Percentiles rank a stretch among this genome's conserved stretches.
phyloP scores from a whole-genome alignment of 2,797 vertebrate genomes.

The Setipinna tenuifilis region DNA sequence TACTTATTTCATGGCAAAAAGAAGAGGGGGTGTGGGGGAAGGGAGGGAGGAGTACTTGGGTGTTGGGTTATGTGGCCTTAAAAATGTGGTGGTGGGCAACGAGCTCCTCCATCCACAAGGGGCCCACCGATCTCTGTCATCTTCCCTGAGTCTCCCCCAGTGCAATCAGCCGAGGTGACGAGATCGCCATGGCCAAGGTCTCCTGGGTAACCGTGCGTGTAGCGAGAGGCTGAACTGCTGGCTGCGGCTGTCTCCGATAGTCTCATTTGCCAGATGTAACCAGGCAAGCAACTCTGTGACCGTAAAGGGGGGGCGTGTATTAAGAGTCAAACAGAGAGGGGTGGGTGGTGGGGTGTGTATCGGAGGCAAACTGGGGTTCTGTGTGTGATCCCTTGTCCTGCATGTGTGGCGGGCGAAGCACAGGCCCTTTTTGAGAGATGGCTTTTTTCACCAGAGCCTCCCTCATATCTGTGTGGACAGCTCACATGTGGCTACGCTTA shows the following conservation, averaged over 20 bases:
- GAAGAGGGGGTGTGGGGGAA: background rate
- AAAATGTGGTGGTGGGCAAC: background rate
- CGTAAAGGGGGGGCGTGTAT: too few species aligned
- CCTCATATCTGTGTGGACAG: background rate
- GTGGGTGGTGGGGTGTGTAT: too few species aligned
- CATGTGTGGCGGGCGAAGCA: background rate
- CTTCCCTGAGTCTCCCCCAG: background rate
- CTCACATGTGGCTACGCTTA: constrained; percentile 17
- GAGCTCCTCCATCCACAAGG: background rate
- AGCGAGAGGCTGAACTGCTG: background rate
- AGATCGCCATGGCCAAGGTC: background rate
- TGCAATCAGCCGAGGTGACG: constrained; percentile 26
- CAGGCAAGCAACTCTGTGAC: background rate
- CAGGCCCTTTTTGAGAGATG: background rate
- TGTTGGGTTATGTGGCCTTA: background rate
- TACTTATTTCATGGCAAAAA: constrained; percentile 14
- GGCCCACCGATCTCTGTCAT: background rate
- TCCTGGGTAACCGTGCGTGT: background rate
- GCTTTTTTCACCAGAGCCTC: background rate
- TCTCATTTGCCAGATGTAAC: background rate
- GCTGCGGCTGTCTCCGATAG: background rate
- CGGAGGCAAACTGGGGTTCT: background rate
- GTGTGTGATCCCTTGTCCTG: constrained; percentile 13
- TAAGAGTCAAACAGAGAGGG: too few species aligned
- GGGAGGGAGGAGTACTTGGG: background rate